These are phyloP conservation scores for Leucophora obtusa DNA, from an alignment of 2,888 invertebrate genomes.

Conservation along the genomic window DNA sequence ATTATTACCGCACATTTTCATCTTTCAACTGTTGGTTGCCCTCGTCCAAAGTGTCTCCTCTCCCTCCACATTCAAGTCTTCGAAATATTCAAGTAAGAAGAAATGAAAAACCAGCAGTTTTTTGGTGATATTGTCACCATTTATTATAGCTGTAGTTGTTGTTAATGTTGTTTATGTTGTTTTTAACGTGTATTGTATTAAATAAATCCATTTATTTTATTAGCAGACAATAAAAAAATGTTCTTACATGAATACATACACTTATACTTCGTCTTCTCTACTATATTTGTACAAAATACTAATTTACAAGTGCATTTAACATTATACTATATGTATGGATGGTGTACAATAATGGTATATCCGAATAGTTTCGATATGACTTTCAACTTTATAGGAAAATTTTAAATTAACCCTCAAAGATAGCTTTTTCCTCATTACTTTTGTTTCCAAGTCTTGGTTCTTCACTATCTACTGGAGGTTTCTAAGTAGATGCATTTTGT, in stretches of 20 bases:
- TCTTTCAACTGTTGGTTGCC: slow-evolving; percentile 55
- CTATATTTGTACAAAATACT: slow-evolving; percentile 53
- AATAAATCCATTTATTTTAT: slow-evolving; percentile 78
- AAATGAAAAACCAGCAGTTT: slow-evolving; percentile 59
- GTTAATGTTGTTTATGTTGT: slow-evolving; percentile 24
- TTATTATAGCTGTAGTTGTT: slow-evolving; percentile 50
- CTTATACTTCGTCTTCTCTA: slow-evolving; percentile 4
- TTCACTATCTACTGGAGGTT: too few relatives aligned
- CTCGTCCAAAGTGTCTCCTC: slow-evolving; percentile 8
- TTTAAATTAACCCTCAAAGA: neutral
- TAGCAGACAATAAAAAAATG: slow-evolving; percentile 74
- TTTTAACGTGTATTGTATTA: slow-evolving; percentile 67
- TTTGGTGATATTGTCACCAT: slow-evolving; percentile 58
- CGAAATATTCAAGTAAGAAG: neutral
- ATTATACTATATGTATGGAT: slow-evolving; percentile 29
- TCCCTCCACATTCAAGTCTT: neutral
- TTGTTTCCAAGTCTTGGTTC: too few relatives aligned
- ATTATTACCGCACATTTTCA: slow-evolving; percentile 63
- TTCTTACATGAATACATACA: slow-evolving; percentile 64
- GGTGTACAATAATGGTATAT: slow-evolving; percentile 49
- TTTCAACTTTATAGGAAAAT: neutral
- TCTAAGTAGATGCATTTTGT: too few relatives aligned
- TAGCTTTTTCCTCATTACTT: too few relatives aligned
- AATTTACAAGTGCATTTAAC: slow-evolving; percentile 69
- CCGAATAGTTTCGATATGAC: slow-evolving; percentile 19